Conservation (phyloP, 30 jellyfish, hydroid and myxozoan genomes). For the Aurelia aurita region DNA sequence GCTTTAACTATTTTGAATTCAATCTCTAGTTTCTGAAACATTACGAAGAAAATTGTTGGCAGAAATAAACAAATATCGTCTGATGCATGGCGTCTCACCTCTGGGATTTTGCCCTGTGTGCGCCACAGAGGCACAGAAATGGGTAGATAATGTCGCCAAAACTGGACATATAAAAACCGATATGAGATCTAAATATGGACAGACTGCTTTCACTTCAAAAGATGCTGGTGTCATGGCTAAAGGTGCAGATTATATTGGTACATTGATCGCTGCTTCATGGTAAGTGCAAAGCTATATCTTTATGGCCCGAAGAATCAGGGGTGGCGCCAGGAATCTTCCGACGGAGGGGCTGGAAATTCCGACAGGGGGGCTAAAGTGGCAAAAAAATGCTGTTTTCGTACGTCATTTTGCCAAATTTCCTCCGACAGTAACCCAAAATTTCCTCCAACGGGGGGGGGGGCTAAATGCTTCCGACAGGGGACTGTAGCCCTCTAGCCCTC, state of each 20-base stretch:
- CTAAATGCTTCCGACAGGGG: too few species aligned
- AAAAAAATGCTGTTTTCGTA: too few species aligned
- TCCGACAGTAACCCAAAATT: too few species aligned
- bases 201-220: constrained; percentile 81
- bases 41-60: constrained; percentile 87
- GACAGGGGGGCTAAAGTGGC: too few species aligned
- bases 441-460: too few species aligned
- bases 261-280: constrained; percentile 96
- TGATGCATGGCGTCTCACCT: constrained; percentile 97
- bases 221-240: constrained; percentile 76
- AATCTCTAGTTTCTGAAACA: constrained; percentile 66
- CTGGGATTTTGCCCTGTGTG: constrained; percentile 96
- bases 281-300: too few species aligned
- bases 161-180: constrained; percentile 84
- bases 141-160: constrained; percentile 83
- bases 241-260: constrained; percentile 97
- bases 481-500: too few species aligned
- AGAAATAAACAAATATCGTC: constrained; percentile 93
- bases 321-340: too few species aligned
- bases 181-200: constrained; percentile 87
- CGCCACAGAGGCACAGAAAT: constrained; percentile 87
- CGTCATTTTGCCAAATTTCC: too few species aligned
- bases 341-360: too few species aligned
- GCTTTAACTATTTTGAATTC: too few species aligned
- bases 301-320: too few species aligned